Evolutionary conservation across 2,113 vertebrate species (phyloP).

Genomic region (Epinephelus moara): DNA sequence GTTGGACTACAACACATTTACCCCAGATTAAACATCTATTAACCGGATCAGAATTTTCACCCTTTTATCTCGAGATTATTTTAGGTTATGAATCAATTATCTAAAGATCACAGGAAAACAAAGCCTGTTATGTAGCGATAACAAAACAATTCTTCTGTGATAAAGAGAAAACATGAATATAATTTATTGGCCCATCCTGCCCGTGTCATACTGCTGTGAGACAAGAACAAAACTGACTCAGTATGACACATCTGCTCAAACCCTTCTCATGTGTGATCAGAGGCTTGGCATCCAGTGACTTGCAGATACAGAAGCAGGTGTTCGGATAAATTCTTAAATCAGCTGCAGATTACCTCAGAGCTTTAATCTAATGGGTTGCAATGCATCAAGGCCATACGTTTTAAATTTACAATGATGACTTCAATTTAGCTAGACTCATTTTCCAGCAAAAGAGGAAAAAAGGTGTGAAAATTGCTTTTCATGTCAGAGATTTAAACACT

Average conservation of each 20-base stretch:
- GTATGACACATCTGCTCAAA: constrained; percentile 55
- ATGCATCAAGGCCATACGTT: constrained; percentile 48
- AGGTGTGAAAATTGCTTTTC: constrained; percentile 33
- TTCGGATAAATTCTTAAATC: constrained; percentile 66
- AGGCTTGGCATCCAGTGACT: constrained; percentile 37
- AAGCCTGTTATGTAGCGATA: neutral
- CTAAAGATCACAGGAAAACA: constrained; percentile 7
- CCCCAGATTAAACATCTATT: neutral
- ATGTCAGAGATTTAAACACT: constrained; percentile 25
- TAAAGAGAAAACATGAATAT: constrained; percentile 11
- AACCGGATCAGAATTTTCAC: neutral
- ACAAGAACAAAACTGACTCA: constrained; percentile 35
- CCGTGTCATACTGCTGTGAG: constrained; percentile 12
- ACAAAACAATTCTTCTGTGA: neutral
- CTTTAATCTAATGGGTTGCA: constrained; percentile 63
- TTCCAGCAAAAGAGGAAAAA: constrained; percentile 10
- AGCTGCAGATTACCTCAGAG: constrained; percentile 64
- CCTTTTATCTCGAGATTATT: neutral
- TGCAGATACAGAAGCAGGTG: constrained; percentile 67
- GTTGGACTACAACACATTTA: neutral
- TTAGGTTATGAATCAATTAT: constrained; percentile 6
- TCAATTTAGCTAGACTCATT: constrained; percentile 55
- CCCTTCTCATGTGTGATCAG: constrained; percentile 13
- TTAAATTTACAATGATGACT: constrained; percentile 68
- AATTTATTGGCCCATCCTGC: constrained; percentile 17